phyloP scores from a whole-genome alignment of 2,113 vertebrate species.

The Caloenas nicobarica region DNA sequence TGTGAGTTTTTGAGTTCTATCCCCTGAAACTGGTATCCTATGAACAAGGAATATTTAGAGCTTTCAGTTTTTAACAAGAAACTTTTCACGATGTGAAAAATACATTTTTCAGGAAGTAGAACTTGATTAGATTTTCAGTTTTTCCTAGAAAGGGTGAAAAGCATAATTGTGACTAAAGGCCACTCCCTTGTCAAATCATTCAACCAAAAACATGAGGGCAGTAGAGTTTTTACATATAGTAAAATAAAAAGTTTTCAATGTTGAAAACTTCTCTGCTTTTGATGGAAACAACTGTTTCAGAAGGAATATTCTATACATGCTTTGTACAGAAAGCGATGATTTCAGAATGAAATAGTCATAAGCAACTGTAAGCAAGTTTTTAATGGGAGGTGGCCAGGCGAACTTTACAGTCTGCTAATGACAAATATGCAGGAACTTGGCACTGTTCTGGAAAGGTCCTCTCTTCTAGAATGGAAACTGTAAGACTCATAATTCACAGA shows the following conservation, averaged over 20 bases:
- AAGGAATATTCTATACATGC: not conserved
- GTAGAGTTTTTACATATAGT: not conserved
- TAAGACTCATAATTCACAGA: not conserved
- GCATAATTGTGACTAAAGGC: not conserved
- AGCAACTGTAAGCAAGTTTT: not conserved
- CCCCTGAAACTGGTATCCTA: not conserved
- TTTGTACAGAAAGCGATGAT: not conserved
- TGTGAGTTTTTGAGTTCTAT: not conserved
- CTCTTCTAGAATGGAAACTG: not conserved
- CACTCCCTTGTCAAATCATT: not conserved
- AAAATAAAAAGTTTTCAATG: not conserved
- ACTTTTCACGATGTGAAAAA: not conserved
- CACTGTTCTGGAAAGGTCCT: not conserved
- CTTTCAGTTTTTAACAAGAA: not conserved
- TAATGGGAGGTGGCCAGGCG: not conserved
- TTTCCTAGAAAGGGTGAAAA: not conserved
- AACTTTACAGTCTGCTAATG: not conserved
- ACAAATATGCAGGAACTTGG: not conserved
- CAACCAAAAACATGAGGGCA: not conserved
- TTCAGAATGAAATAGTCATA: not conserved
- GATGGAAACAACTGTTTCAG: not conserved
- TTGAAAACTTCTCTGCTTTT: not conserved
- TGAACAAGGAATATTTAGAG: not conserved
- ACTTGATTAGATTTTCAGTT: fast-evolving
- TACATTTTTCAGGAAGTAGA: not conserved